A percentile compares a stretch with the other conserved stretches of the same genome.
These are phyloP conservation scores for Oreohelix idahoensis DNA, from an alignment of 1,140 invertebrate species.

Conservation along the genomic window DNA sequence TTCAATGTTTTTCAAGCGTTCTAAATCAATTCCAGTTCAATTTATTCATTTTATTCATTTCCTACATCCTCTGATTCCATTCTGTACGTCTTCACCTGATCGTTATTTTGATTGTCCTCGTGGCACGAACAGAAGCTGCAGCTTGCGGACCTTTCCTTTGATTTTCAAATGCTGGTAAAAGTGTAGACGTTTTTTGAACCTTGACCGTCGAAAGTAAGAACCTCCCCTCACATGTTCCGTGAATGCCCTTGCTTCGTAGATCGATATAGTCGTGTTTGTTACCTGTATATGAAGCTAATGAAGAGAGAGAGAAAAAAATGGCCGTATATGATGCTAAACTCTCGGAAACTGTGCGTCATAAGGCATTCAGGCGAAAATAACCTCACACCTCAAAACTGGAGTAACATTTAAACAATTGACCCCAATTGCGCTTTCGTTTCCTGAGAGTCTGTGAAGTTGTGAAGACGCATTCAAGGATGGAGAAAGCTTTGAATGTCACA, in stretches of 20 bases:
- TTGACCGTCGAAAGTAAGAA: background rate
- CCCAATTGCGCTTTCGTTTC: background rate
- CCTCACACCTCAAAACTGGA: background rate
- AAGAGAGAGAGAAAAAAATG: background rate
- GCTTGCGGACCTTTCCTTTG: background rate
- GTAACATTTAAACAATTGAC: background rate
- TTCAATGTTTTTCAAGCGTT: background rate
- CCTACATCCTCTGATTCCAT: background rate
- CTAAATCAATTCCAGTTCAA: background rate
- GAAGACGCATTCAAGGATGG: background rate
- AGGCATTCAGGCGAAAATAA: background rate
- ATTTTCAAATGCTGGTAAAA: background rate
- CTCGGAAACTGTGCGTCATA: background rate
- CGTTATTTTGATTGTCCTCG: background rate
- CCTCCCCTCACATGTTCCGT: background rate
- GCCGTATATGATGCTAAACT: background rate
- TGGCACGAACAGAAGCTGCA: background rate
- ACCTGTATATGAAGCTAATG: background rate
- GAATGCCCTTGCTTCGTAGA: background rate
- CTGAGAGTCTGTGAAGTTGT: background rate
- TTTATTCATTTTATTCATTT: background rate
- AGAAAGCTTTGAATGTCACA: background rate
- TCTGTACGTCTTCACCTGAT: background rate
- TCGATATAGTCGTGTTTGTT: background rate
- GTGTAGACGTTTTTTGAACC: background rate